Conservation (phyloP, 1,140 invertebrate species). For the Physella acuta region DNA sequence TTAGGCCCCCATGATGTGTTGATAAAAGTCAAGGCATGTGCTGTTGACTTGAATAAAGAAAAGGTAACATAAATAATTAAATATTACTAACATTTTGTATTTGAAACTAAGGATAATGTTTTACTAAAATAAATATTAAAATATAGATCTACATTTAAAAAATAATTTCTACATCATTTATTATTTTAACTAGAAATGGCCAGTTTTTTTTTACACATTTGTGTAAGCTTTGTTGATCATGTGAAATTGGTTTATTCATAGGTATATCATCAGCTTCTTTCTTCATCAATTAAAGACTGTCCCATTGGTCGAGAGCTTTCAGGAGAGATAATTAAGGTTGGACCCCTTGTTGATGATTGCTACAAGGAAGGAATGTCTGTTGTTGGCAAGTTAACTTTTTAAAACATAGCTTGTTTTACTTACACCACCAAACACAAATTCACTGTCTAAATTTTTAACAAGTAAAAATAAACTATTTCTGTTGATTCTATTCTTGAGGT, state of each 20-base stretch:
- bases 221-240: not conserved
- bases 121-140: too few species aligned
- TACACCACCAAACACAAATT: too few species aligned
- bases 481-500: too few species aligned
- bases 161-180: too few species aligned
- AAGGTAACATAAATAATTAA: too few species aligned
- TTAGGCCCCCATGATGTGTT: constrained; percentile 57
- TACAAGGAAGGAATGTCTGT: constrained; percentile 59
- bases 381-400: constrained; percentile 57
- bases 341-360: constrained; percentile 57
- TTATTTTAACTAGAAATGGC: not conserved
- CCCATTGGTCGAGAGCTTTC: constrained; percentile 60
- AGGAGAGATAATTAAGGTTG: constrained; percentile 58
- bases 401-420: too few species aligned
- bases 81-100: too few species aligned
- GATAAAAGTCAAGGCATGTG: constrained; percentile 62
- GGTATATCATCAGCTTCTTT: constrained; percentile 10
- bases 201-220: constrained; percentile 4
- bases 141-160: too few species aligned
- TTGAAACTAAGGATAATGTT: too few species aligned
- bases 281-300: constrained; percentile 14
- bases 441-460: too few species aligned
- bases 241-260: constrained; percentile 5
- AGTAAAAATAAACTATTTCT: too few species aligned
- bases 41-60: constrained; percentile 52